These are phyloP conservation scores for Dysidea cf. avara DNA, from an alignment of 37 sponge, comb jelly and placozoan species.

Conservation along the genomic window DNA sequence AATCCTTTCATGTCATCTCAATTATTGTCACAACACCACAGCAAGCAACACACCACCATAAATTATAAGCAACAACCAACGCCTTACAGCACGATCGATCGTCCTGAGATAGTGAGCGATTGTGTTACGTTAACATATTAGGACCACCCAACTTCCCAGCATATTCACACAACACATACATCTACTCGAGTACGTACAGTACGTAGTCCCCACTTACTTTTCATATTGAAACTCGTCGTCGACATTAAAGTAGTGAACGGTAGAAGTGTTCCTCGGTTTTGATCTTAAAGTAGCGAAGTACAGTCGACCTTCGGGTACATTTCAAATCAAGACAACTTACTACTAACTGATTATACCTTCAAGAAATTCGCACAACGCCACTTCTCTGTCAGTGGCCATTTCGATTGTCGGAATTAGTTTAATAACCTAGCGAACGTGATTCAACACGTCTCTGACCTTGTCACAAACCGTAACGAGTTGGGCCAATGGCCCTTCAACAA, in stretches of 20 bases:
- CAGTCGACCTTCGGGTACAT: conserved; percentile 69
- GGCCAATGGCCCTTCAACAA: no score
- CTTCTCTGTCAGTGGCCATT: conserved; percentile 49
- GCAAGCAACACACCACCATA: no score
- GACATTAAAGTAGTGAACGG: conserved; percentile 80
- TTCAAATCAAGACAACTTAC: background rate
- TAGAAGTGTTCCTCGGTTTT: conserved; percentile 75
- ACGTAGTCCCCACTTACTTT: conserved; percentile 72
- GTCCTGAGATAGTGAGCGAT: background rate
- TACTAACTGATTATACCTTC: conserved; percentile 34
- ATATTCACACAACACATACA: background rate
- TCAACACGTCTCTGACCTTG: no score
- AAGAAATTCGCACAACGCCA: conserved; percentile 43
- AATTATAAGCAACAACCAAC: no score
- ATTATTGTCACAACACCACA: no score
- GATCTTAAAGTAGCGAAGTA: conserved; percentile 92
- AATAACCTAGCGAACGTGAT: no score
- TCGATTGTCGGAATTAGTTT: no score
- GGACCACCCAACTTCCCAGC: background rate
- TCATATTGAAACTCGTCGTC: conserved; percentile 91
- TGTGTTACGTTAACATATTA: background rate
- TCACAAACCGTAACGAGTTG: no score
- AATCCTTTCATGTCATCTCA: no score
- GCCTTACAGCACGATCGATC: background rate
- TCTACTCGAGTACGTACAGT: no score